Percentiles rank a stretch among this genome's conserved stretches.
Conservation (phyloP, 2,888 invertebrate genomes). For the Eugnorisma glareosa region DNA sequence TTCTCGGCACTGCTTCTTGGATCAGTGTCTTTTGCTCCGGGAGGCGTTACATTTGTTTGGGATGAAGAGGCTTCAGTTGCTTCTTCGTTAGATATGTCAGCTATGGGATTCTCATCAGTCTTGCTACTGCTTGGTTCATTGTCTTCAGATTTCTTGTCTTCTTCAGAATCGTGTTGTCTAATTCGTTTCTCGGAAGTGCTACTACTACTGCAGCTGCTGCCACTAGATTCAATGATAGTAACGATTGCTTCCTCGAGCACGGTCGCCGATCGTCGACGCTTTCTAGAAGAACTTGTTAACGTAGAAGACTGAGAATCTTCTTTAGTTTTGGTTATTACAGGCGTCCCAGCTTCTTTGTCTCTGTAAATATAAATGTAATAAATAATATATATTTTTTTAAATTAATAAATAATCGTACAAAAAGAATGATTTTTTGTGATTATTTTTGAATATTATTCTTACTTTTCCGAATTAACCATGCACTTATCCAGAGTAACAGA, state of each 20-base stretch:
- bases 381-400: not conserved
- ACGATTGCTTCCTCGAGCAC: constrained; percentile 79
- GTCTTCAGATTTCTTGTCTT: constrained; percentile 56
- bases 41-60: constrained; percentile 38
- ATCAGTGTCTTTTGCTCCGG: constrained; percentile 65
- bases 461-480: constrained; percentile 12
- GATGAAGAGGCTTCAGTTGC: constrained; percentile 24
- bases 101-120: constrained; percentile 35
- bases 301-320: constrained; percentile 36
- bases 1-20: constrained; percentile 66
- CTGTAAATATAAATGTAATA: constrained; percentile 71
- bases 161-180: constrained; percentile 63
- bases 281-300: constrained; percentile 70
- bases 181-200: constrained; percentile 73
- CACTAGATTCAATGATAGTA: constrained; percentile 75
- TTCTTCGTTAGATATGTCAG: constrained; percentile 52
- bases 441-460: not conserved
- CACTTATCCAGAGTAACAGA: constrained; percentile 43
- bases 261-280: constrained; percentile 80
- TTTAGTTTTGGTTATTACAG: constrained; percentile 36
- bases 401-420: too few relatives aligned
- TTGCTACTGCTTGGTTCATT: constrained; percentile 61
- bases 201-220: constrained; percentile 62
- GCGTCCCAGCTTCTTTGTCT: constrained; percentile 71
- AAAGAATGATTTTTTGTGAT: not conserved